A percentile compares a stretch with the other conserved stretches of the same genome.
These are phyloP conservation scores for Octomys mimax DNA, from an alignment of 2,797 vertebrate species.

Conservation along the genomic window DNA sequence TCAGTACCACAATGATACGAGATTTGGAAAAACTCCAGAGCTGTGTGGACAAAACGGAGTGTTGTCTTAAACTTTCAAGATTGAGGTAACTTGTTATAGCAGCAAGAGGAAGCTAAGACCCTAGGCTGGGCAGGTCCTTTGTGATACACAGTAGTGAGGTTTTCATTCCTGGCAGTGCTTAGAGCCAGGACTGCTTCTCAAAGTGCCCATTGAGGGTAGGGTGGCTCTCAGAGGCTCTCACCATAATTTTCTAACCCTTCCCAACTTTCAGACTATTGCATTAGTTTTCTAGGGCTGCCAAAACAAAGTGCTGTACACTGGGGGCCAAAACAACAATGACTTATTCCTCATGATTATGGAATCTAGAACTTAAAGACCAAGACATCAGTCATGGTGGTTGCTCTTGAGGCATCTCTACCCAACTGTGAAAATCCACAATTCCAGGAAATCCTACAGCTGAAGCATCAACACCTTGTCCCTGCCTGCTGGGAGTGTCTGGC, in stretches of 20 bases:
- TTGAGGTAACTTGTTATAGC: not conserved
- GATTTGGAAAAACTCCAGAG: not conserved
- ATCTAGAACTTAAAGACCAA: not conserved
- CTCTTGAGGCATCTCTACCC: not conserved
- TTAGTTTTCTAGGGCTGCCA: not conserved
- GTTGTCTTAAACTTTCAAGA: not conserved
- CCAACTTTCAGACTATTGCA: not conserved
- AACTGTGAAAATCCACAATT: not conserved
- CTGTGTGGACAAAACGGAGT: not conserved
- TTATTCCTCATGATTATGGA: too few relatives aligned
- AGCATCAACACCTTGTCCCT: not conserved
- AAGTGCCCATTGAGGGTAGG: not conserved
- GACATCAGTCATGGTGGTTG: not conserved
- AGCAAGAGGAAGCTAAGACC: not conserved
- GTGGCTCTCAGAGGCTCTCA: too few relatives aligned
- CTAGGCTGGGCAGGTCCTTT: not conserved
- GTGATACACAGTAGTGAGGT: not conserved
- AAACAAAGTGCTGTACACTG: not conserved
- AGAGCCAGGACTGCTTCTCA: not conserved
- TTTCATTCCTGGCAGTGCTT: rapidly evolving
- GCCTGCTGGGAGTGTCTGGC: rapidly evolving
- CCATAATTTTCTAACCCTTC: not conserved
- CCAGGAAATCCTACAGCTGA: not conserved
- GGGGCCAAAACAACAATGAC: not conserved
- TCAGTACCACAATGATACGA: rapidly evolving